These are phyloP conservation scores for Tachysurus vachellii DNA, from an alignment of 2,113 vertebrate species.

Conservation along the genomic window DNA sequence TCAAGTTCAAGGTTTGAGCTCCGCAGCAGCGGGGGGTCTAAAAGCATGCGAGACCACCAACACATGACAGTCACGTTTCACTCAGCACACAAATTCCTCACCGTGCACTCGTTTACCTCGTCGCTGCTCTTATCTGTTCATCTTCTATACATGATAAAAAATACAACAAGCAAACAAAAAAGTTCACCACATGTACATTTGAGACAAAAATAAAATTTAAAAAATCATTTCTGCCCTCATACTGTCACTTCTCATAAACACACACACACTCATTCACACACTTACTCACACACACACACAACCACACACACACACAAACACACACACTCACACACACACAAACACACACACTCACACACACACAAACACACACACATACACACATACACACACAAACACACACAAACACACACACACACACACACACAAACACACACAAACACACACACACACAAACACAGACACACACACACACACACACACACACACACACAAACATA, in stretches of 20 bases:
- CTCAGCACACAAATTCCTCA: background rate
- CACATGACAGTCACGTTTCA: slow-evolving; percentile 60
- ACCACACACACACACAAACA: slow-evolving; percentile 14
- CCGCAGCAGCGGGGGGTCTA: slow-evolving; percentile 59
- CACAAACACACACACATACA: slow-evolving; percentile 20
- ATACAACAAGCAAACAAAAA: too few relatives aligned
- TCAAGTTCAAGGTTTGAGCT: slow-evolving; percentile 68
- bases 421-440: background rate
- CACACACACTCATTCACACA: background rate
- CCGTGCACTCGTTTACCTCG: slow-evolving; percentile 26
- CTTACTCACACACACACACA: slow-evolving; percentile 10
- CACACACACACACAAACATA: slow-evolving; percentile 25
- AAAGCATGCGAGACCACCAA: slow-evolving; percentile 63
- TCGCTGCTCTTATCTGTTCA: background rate
- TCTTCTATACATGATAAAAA: background rate
- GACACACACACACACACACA: slow-evolving; percentile 13
- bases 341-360: slow-evolving; percentile 22
- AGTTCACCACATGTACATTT: background rate
- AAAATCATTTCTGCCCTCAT: background rate
- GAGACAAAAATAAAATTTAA: background rate
- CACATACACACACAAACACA: slow-evolving; percentile 13
- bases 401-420: slow-evolving; percentile 11
- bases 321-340: too few relatives aligned
- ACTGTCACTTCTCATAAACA: slow-evolving; percentile 22
- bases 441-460: background rate